These are phyloP conservation scores for Melitaea athalia DNA, from an alignment of 2,888 invertebrate genomes.

Conservation along the genomic window DNA sequence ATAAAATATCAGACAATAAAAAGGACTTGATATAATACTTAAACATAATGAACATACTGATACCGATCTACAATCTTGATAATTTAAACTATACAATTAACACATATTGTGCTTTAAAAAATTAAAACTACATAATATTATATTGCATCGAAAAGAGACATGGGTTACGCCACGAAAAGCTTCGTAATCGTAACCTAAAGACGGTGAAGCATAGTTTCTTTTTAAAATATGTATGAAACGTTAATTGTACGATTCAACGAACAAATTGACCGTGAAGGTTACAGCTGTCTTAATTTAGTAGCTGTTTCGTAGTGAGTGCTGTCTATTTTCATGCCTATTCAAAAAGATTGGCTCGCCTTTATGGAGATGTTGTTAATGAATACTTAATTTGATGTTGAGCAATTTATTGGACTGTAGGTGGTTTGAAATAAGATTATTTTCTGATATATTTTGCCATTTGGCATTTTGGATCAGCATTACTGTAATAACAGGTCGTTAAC, in stretches of 20 bases:
- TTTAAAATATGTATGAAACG: conserved; percentile 45
- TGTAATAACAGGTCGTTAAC: not conserved
- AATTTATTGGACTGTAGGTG: not conserved
- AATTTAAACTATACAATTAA: not conserved
- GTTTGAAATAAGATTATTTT: not conserved
- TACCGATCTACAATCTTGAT: not conserved
- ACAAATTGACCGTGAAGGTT: conserved; percentile 72
- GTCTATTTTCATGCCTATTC: conserved; percentile 6
- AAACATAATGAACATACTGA: no score
- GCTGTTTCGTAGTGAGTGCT: conserved; percentile 44
- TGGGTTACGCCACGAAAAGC: not conserved
- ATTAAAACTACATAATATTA: not conserved
- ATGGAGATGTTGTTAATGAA: not conserved
- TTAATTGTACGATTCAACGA: conserved; percentile 64
- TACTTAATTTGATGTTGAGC: not conserved
- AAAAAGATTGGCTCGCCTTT: not conserved
- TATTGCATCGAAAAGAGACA: not conserved
- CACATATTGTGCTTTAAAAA: not conserved
- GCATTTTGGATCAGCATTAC: not conserved
- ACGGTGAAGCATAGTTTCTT: conserved; percentile 14
- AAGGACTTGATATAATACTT: no score
- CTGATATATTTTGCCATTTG: not conserved
- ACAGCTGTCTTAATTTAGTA: conserved; percentile 49
- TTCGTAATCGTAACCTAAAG: not conserved
- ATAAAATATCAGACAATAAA: no score